phyloP scores from a whole-genome alignment of 2,888 invertebrate genomes.

The Xestoiulus laeticollis region DNA sequence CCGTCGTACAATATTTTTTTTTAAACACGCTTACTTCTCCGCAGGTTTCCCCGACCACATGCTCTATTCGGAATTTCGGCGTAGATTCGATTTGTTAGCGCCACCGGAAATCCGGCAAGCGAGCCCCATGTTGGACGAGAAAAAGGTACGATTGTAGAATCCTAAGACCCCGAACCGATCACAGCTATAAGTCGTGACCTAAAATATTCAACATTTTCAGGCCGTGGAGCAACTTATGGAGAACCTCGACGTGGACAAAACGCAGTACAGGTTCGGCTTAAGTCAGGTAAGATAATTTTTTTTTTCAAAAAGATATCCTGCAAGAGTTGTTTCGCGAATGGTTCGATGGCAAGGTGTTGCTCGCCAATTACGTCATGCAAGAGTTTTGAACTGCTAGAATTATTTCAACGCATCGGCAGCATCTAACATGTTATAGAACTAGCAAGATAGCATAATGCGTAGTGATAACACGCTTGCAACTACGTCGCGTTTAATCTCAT shows the following conservation, averaged over 20 bases:
- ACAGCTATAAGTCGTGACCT: neutral
- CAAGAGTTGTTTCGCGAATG: neutral
- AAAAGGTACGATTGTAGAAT: conserved; percentile 65
- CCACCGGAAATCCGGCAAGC: conserved; percentile 60
- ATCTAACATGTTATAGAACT: too few species aligned
- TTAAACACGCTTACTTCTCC: too few species aligned
- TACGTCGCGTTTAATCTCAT: too few species aligned
- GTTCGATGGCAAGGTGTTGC: too few species aligned
- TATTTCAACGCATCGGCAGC: too few species aligned
- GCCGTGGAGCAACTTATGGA: conserved; percentile 83
- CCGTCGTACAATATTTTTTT: too few species aligned
- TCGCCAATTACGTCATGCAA: too few species aligned
- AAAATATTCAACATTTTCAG: neutral
- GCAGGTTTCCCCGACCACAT: conserved; percentile 87
- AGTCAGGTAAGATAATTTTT: conserved; percentile 77
- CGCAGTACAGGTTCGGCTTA: conserved; percentile 87
- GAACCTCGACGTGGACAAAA: conserved; percentile 82
- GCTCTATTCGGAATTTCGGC: conserved; percentile 86
- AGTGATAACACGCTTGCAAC: too few species aligned
- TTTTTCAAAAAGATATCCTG: neutral
- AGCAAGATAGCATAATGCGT: too few species aligned
- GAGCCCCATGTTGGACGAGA: conserved; percentile 65
- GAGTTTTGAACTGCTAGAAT: too few species aligned
- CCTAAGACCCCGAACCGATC: neutral
- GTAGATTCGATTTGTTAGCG: conserved; percentile 75